These are phyloP conservation scores for Rhadinocentrus ornatus DNA, from an alignment of 2,797 vertebrate species.

Conservation along the genomic window DNA sequence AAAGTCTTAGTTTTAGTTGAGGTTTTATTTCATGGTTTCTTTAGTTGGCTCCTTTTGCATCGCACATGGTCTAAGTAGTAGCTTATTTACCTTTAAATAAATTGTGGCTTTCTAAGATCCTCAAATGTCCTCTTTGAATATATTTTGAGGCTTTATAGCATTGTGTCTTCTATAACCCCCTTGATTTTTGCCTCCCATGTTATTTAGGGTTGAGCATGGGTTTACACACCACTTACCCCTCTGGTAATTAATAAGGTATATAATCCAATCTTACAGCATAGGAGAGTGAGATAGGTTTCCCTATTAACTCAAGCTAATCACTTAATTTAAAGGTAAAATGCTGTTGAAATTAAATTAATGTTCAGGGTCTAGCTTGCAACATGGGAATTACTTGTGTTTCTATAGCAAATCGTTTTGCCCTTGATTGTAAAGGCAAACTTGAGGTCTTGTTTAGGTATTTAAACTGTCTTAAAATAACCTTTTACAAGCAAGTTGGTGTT, in stretches of 20 bases:
- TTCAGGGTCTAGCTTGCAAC: conserved; percentile 16
- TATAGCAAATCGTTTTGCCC: conserved; percentile 44
- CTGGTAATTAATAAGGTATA: conserved; percentile 5
- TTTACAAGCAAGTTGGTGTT: conserved; percentile 54
- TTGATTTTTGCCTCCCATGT: conserved; percentile 3
- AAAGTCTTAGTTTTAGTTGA: no score
- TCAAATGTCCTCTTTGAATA: background rate
- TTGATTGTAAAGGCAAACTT: conserved; percentile 33
- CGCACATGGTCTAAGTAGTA: no score
- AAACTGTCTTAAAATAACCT: conserved; percentile 52
- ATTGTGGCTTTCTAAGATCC: background rate
- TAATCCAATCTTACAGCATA: background rate
- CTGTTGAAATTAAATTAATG: conserved; percentile 20
- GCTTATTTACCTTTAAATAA: background rate
- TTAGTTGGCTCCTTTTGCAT: no score
- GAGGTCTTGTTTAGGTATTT: conserved; percentile 54
- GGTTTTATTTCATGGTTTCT: conserved; percentile 2
- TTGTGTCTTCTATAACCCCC: background rate
- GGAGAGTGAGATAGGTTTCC: conserved; percentile 3
- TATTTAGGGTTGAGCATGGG: background rate
- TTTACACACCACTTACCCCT: conserved; percentile 10
- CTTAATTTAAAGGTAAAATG: conserved; percentile 15
- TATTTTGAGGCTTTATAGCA: background rate
- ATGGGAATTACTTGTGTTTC: conserved; percentile 35
- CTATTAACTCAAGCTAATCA: conserved; percentile 21